phyloP scores from a whole-genome alignment of 2,113 vertebrate species.

The Spermophilus dauricus region DNA sequence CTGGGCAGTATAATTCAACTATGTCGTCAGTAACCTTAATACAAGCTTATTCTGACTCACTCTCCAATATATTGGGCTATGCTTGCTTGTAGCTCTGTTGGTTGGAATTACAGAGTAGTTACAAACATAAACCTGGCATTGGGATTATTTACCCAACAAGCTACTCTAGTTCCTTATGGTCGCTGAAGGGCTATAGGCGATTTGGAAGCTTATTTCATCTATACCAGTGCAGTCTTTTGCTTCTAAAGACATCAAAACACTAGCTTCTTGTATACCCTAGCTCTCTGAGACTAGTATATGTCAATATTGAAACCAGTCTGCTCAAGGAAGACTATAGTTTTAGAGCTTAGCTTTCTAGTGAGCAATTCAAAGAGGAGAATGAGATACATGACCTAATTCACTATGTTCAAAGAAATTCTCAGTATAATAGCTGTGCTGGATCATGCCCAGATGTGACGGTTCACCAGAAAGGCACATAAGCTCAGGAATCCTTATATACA shows the following conservation, averaged over 20 bases:
- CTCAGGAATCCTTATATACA: not conserved
- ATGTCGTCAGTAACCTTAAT: not conserved
- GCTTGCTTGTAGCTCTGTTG: not conserved
- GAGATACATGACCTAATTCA: not conserved
- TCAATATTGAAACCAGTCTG: not conserved
- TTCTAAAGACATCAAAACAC: not conserved
- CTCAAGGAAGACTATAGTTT: not conserved
- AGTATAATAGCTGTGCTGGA: not conserved
- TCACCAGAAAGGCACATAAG: too few species aligned
- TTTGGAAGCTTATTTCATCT: not conserved
- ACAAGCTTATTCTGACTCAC: not conserved
- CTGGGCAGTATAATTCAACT: constrained; percentile 10
- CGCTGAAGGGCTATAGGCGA: not conserved
- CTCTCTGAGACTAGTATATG: not conserved
- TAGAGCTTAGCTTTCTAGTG: not conserved
- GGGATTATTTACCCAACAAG: not conserved
- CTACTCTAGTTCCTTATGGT: not conserved
- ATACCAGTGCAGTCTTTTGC: not conserved
- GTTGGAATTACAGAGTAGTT: not conserved
- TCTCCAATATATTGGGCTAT: not conserved
- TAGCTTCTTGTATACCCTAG: not conserved
- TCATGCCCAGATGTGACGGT: too few species aligned
- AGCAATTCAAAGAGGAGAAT: not conserved
- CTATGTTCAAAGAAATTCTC: not conserved
- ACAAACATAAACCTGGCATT: not conserved